Evolutionary conservation across 2,888 invertebrate species (phyloP).

Genomic region (Eupithecia inturbata): DNA sequence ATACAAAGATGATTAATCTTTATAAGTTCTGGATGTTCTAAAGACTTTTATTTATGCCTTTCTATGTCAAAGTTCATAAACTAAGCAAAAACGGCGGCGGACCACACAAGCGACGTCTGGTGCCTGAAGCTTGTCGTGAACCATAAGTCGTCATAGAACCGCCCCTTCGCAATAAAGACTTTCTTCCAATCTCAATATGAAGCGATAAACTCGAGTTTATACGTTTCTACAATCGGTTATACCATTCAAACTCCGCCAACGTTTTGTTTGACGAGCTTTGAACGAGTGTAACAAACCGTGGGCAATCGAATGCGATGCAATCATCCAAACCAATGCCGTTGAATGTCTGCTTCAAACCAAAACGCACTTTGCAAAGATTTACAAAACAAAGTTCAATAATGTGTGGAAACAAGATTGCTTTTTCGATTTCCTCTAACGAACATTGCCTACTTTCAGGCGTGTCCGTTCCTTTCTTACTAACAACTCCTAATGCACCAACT

Average conservation of each 20-base stretch:
- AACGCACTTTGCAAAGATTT: neutral
- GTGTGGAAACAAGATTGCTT: neutral
- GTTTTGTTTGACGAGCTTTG: conserved; percentile 46
- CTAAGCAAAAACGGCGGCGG: conserved; percentile 60
- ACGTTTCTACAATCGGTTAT: conserved; percentile 60
- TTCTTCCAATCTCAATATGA: conserved; percentile 68
- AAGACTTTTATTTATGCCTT: conserved; percentile 22
- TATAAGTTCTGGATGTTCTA: neutral
- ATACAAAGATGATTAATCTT: neutral
- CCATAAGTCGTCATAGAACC: conserved; percentile 64
- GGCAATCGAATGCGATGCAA: conserved; percentile 22
- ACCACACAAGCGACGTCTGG: conserved; percentile 71
- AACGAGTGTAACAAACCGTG: conserved; percentile 32
- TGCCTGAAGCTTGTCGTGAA: conserved; percentile 76
- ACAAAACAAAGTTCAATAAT: neutral
- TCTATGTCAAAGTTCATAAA: conserved; percentile 50
- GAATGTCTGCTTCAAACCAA: neutral
- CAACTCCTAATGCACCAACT: conserved; percentile 15
- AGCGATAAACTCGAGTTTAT: conserved; percentile 68
- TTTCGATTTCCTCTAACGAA: neutral
- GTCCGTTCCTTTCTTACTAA: conserved; percentile 10
- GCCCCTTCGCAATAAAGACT: conserved; percentile 68
- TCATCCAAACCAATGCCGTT: conserved; percentile 8
- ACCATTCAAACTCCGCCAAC: conserved; percentile 46
- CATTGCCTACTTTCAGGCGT: neutral